These are phyloP conservation scores for Synergus umbraculus DNA, from an alignment of 2,888 invertebrate species.

Conservation along the genomic window DNA sequence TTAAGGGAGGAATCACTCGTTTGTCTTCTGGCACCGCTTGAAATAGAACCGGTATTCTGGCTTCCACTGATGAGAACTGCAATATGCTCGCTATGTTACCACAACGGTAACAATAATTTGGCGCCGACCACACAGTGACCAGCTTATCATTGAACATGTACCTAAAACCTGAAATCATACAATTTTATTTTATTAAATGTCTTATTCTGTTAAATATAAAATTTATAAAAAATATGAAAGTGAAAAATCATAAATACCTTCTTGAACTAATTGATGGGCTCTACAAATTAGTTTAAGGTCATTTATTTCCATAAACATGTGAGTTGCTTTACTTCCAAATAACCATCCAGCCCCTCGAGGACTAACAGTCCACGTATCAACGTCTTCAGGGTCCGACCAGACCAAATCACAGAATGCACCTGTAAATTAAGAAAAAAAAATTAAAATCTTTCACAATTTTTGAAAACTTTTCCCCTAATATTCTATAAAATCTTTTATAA, in stretches of 20 bases:
- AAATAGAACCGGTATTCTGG: slow-evolving; percentile 91
- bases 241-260: slow-evolving; percentile 82
- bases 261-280: slow-evolving; percentile 99
- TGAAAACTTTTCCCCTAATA: no score
- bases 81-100: slow-evolving; percentile 99
- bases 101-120: slow-evolving; percentile 99
- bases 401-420: slow-evolving; percentile 97
- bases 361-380: slow-evolving; percentile 95
- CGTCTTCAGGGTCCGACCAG: slow-evolving; percentile 99
- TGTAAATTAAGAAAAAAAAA: slow-evolving; percentile 32
- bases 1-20: slow-evolving; percentile 94
- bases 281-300: slow-evolving; percentile 95
- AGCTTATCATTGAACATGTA: slow-evolving; percentile 98
- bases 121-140: slow-evolving; percentile 99
- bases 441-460: no score
- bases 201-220: no score
- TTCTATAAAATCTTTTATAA: no score
- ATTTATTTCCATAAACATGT: slow-evolving; percentile 96
- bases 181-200: not conserved
- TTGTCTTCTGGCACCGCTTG: slow-evolving; percentile 97
- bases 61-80: slow-evolving; percentile 89
- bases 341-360: slow-evolving; percentile 98
- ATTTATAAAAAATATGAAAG: no score
- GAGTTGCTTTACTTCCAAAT: slow-evolving; percentile 96
- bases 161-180: slow-evolving; percentile 87